These are phyloP conservation scores for Regulus satrapa DNA, from an alignment of 2,113 vertebrate species.

Conservation along the genomic window DNA sequence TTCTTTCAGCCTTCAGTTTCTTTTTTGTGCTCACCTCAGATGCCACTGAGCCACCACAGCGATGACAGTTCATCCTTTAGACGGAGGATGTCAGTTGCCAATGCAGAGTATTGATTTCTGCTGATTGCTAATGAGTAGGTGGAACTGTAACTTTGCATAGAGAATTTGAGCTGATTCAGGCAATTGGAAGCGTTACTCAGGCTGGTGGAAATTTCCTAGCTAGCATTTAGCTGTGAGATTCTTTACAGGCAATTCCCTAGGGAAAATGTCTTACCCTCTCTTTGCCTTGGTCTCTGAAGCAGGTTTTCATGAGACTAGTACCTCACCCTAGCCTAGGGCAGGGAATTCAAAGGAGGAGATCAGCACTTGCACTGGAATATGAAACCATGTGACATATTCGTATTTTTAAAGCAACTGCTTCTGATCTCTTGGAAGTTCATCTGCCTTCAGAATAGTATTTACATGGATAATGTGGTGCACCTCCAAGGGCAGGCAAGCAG, in stretches of 20 bases:
- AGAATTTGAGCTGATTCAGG: conserved; percentile 25
- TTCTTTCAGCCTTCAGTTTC: neutral
- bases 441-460: neutral
- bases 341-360: neutral
- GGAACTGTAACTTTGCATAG: neutral
- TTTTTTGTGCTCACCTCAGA: neutral
- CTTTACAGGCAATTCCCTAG: neutral
- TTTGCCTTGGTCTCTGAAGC: neutral
- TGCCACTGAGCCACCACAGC: neutral
- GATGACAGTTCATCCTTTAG: neutral
- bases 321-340: neutral
- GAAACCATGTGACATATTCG: neutral
- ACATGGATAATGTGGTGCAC: neutral
- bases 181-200: neutral
- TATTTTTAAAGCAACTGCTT: neutral
- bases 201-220: neutral
- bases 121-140: conserved; percentile 44
- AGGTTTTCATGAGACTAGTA: neutral
- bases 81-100: neutral
- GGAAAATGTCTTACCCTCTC: neutral
- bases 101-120: conserved; percentile 33
- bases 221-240: neutral
- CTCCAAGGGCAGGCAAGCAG: neutral
- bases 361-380: neutral
- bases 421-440: neutral